phyloP scores from a whole-genome alignment of 1,140 invertebrate genomes.

The Drosophila nigromelanica region DNA sequence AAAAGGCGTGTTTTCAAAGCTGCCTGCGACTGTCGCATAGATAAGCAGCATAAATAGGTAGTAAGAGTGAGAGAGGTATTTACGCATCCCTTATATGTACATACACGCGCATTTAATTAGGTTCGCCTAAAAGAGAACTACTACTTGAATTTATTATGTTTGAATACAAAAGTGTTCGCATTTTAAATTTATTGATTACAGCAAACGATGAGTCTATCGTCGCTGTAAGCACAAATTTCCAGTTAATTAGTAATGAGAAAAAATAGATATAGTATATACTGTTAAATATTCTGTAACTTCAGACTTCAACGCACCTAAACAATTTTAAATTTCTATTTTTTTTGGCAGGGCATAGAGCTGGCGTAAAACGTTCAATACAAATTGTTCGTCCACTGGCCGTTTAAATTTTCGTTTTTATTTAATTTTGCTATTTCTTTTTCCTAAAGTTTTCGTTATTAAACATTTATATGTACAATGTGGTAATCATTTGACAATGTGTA shows the following conservation, averaged over 20 bases:
- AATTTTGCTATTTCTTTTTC: neutral
- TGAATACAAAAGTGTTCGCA: neutral
- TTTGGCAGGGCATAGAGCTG: neutral
- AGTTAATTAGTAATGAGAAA: neutral
- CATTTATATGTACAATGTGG: constrained; percentile 44
- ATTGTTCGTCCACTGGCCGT: constrained; percentile 9
- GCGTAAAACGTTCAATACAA: constrained; percentile 5
- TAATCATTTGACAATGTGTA: constrained; percentile 44
- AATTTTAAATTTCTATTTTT: neutral
- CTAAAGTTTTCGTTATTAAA: constrained; percentile 31
- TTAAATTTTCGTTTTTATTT: constrained; percentile 5
- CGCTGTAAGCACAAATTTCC: neutral
- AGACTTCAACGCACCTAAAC: too few species aligned
- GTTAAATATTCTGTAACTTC: neutral
- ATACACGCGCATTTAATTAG: constrained; percentile 27
- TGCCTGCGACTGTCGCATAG: constrained; percentile 4
- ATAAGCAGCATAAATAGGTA: constrained; percentile 14
- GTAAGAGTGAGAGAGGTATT: too few species aligned
- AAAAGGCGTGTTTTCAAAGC: constrained; percentile 17
- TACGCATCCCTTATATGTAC: neutral
- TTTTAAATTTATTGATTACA: neutral
- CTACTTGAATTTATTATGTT: neutral
- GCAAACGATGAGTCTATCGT: neutral
- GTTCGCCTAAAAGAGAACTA: neutral
- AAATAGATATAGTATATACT: neutral